phyloP scores from a whole-genome alignment of 2,797 vertebrate species.

The Enteromius trimaculatus region DNA sequence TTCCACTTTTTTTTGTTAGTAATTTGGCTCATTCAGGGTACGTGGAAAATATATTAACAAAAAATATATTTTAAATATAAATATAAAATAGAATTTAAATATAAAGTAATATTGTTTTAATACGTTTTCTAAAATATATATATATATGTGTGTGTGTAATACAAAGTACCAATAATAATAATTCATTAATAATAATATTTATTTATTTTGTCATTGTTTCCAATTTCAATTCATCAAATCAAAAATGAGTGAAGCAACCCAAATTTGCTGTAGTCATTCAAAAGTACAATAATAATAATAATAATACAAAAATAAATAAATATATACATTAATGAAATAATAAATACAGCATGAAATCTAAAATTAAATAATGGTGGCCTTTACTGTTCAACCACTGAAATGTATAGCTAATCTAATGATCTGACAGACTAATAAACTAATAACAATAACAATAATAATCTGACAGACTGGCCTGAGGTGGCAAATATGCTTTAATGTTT shows the following conservation, averaged over 20 bases:
- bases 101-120: background rate
- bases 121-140: no score
- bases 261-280: background rate
- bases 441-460: no score
- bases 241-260: background rate
- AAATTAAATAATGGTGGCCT: background rate
- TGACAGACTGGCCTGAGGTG: background rate
- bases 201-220: background rate
- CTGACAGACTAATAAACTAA: no score
- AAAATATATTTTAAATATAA: background rate
- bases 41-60: background rate
- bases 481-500: background rate
- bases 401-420: background rate
- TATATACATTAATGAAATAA: background rate
- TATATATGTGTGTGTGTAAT: no score
- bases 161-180: no score
- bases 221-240: background rate
- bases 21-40: no score
- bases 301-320: no score
- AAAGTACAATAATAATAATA: background rate
- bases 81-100: background rate
- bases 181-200: background rate
- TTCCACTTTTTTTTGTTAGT: no score
- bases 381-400: background rate
- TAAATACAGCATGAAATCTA: background rate